Percentiles rank a stretch among this genome's conserved stretches.
Conservation (phyloP, 2,797 vertebrate genomes). For the Brachymystax lenok region DNA sequence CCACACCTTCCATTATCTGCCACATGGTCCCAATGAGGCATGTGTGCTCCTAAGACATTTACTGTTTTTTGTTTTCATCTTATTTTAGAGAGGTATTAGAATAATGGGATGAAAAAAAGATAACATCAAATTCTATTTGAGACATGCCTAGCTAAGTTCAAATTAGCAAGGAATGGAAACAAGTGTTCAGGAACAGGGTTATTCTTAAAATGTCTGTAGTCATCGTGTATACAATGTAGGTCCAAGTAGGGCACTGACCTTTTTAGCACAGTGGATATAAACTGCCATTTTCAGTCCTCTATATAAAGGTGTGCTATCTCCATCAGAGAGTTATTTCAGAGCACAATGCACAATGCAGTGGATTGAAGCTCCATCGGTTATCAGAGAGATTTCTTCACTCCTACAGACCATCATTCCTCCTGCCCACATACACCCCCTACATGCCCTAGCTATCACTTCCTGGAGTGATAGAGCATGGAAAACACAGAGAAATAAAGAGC, state of each 20-base stretch:
- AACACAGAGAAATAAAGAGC: constrained; percentile 60
- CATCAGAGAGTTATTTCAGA: constrained; percentile 49
- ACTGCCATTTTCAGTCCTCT: constrained; percentile 53
- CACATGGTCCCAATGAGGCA: too few species aligned
- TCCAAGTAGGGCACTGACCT: constrained; percentile 51
- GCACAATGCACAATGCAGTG: constrained; percentile 59
- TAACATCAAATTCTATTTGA: too few species aligned
- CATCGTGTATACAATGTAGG: constrained; percentile 28
- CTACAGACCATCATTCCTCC: constrained; percentile 43
- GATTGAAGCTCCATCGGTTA: constrained; percentile 56
- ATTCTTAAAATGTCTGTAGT: background rate
- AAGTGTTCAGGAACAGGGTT: constrained; percentile 24
- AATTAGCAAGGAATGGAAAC: background rate
- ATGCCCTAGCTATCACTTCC: constrained; percentile 57
- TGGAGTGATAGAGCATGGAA: constrained; percentile 60
- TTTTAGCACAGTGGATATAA: constrained; percentile 42
- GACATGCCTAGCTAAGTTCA: background rate
- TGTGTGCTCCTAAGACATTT: too few species aligned
- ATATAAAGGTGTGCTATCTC: constrained; percentile 30
- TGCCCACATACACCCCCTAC: constrained; percentile 69
- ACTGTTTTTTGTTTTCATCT: too few species aligned
- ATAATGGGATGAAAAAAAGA: too few species aligned
- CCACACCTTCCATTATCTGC: too few species aligned
- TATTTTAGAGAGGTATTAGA: too few species aligned
- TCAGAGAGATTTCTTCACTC: constrained; percentile 66